Evolutionary conservation across 2,888 invertebrate species (phyloP), one percentile per base, ranked within the genome.

Genomic region (Drosophila sordidapex): DNA sequence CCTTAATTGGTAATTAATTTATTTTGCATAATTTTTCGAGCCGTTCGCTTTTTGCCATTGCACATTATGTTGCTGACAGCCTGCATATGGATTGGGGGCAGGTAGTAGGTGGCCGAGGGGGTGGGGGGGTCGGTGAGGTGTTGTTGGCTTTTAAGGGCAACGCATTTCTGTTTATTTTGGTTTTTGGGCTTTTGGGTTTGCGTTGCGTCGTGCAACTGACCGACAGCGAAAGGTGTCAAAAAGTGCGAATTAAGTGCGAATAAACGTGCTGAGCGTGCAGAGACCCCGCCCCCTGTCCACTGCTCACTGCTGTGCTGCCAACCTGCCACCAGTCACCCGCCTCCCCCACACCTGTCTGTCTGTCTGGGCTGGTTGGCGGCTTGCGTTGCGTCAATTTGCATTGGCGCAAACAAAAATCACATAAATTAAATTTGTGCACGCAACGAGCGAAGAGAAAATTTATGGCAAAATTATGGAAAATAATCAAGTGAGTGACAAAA

Each of bases 1-100:
- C 81, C 88, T 67, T 92, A 92, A 92, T 92, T 92, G 92, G 91
- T 91, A 92, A 92, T 92, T 92, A 92, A 92, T 92, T 92, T 91
- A 91, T 91, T 91, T 92, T 92, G 90, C 91, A 91, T 91, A 89
- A 90, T 90, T 87, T 90, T 82, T 79, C 76, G 82, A 69, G 75
- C 69, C 65, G 64, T 65, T 59, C 78, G 59, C 69, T 75, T 53
- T 72, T 69, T 70, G 63, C 63, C 79, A 60, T 36, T 71, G 80
- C 78, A 81, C 81, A 86, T 88, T 87, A 79, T 88, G 85, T 70
- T 70, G 86, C 76, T 86, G 83, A 86, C 83, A 87, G 76, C 68
- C 49, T 51, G 73, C 56, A 48, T 31, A 6, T 27, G 46, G 18
- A 48, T 27, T 5, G 54, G 33, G 13, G 40, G 51, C 54, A 25